A percentile compares a stretch with the other conserved stretches of the same genome.
phyloP scores from a whole-genome alignment of 2,888 invertebrate species.

The Thyatira batis region DNA sequence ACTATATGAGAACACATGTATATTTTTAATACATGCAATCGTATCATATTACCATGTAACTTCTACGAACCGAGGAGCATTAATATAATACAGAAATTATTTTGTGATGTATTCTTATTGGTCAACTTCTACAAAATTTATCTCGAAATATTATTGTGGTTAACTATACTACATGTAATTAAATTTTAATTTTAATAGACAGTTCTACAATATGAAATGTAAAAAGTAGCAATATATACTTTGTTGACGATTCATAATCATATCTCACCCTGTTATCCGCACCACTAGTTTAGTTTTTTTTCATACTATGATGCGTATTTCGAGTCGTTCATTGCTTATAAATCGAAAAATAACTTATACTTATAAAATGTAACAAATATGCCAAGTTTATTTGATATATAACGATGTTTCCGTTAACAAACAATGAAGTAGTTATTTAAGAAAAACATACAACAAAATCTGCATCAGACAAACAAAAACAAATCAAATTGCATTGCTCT shows the following conservation, averaged over 20 bases:
- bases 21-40: neutral
- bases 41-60: neutral
- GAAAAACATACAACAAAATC: slow-evolving; percentile 55
- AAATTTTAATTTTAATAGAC: slow-evolving; percentile 1
- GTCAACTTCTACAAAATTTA: slow-evolving; percentile 20
- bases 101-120: slow-evolving; percentile 15
- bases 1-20: slow-evolving; percentile 14
- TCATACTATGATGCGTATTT: neutral
- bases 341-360: slow-evolving; percentile 5
- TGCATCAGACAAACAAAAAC: slow-evolving; percentile 72
- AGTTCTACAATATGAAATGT: neutral
- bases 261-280: slow-evolving; percentile 29
- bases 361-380: slow-evolving; percentile 3
- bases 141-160: slow-evolving; percentile 22
- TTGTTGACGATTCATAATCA: slow-evolving; percentile 9
- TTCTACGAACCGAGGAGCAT: neutral
- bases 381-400: slow-evolving; percentile 16
- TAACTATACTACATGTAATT: slow-evolving; percentile 20
- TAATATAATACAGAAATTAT: neutral
- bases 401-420: slow-evolving; percentile 21
- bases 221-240: slow-evolving; percentile 1
- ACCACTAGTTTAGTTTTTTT: slow-evolving; percentile 3
- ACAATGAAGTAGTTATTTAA: slow-evolving; percentile 37
- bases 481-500: slow-evolving; percentile 70
- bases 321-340: neutral